Evolutionary conservation across 92 coral and sea anemone genomes (phyloP), one percentile per base, ranked within the genome.

Genomic region (Heliopora coerulea): DNA sequence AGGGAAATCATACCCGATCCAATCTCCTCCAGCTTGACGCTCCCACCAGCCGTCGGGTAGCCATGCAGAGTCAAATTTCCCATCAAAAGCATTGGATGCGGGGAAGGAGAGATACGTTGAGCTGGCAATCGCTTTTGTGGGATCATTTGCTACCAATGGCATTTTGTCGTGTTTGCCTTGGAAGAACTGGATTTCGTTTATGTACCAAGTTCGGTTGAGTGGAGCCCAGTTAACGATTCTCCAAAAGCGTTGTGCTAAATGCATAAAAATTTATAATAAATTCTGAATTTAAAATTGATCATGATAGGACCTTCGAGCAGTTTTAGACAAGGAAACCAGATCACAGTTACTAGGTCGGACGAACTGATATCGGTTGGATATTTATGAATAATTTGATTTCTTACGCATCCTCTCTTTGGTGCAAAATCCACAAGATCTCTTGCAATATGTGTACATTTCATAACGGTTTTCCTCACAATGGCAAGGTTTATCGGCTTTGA

Each of bases 381-480:
- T 37, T 37, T 37, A 37, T 37, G n/a, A n/a, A n/a, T 37, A 37
- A 4, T 37, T 37, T 4, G 12, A 46, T 6, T 8, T 46, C 76
- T 69, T 69, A 69, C 76, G 76, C 35, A 50, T 24, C 34, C 76
- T 69, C 21, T 69, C 76, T 23, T 1, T 15, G 17, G 23, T 86
- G 68, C 98, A 93, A 90, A 91, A 93, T 23, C 77, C 85, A 42
- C 98, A 93, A n/a, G 98, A 93, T 37, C 96, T 82, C 73, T 93
- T 93, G 87, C 98, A 93, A 82, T 93, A 90, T 85, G 91, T 90
- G 83, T 87, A 93, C 98, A 93, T 93, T 63, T 90, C 91, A 70
- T 93, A 96, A 79, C 89, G 96, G 56, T 93, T 93, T 78, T 93
- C 98, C 50, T 93, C 98, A 52, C 98, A 93, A 78, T 87, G 88